phyloP scores from a whole-genome alignment of 2,113 vertebrate species.

The Ivindomyrus marchei region DNA sequence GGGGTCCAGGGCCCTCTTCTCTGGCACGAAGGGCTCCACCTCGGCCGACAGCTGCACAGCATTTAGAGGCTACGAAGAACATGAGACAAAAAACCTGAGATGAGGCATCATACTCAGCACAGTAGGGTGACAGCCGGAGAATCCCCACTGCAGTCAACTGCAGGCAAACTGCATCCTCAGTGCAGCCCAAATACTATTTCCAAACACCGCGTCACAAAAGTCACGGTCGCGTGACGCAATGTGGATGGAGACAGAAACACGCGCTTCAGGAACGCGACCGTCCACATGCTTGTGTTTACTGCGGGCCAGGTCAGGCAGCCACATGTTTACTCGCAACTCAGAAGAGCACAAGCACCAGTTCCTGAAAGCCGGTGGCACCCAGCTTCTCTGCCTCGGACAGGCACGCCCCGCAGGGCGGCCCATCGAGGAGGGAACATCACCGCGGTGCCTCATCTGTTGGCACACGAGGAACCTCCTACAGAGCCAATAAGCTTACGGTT shows the following conservation, averaged over 20 bases:
- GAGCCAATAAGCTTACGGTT: not conserved
- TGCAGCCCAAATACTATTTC: not conserved
- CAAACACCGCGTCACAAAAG: not conserved
- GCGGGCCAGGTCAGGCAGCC: not conserved
- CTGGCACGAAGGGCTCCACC: constrained; percentile 95
- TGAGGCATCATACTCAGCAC: not conserved
- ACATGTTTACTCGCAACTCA: not conserved
- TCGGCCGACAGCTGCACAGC: constrained; percentile 90
- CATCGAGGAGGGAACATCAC: not conserved
- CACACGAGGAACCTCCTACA: not conserved
- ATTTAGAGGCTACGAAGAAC: not conserved
- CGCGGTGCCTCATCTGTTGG: not conserved
- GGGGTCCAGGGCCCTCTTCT: constrained; percentile 87
- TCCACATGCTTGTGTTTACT: not conserved
- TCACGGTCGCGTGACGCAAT: not conserved
- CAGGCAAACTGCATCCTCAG: not conserved
- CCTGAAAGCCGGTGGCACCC: not conserved
- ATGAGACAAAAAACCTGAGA: not conserved
- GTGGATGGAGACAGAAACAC: not conserved
- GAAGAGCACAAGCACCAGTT: not conserved
- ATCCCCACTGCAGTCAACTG: not conserved
- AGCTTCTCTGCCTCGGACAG: not conserved
- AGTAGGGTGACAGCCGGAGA: not conserved
- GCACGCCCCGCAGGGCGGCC: not conserved
- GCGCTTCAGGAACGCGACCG: not conserved